These are phyloP conservation scores for Acropternis orthonyx DNA, from an alignment of 2,797 vertebrate genomes.

Conservation along the genomic window DNA sequence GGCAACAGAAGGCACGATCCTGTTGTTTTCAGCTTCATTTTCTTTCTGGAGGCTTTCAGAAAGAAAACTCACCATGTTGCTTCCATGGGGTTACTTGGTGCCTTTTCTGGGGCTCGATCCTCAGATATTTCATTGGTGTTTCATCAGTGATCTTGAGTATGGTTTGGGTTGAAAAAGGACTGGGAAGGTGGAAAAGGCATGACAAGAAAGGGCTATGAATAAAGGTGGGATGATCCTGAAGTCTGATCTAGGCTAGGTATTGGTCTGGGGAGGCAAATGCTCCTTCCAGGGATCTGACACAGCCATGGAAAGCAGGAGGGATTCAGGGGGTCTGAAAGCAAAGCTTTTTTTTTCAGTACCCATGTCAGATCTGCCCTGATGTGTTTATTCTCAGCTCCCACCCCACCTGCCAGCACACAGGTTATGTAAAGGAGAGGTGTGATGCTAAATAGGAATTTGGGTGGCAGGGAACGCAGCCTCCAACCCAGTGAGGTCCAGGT, in stretches of 20 bases:
- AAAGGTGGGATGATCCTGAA: neutral
- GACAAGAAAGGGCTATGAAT: neutral
- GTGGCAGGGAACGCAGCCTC: neutral
- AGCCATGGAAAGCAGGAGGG: neutral
- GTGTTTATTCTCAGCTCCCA: neutral
- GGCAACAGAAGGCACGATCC: rapidly evolving
- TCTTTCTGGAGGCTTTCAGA: neutral
- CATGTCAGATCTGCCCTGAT: neutral
- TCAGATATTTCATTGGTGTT: neutral
- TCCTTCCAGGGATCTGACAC: rapidly evolving
- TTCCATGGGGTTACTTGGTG: neutral
- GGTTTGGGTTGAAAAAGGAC: neutral
- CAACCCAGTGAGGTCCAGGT: rapidly evolving
- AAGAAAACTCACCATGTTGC: neutral
- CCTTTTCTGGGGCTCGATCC: neutral
- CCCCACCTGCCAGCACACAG: neutral
- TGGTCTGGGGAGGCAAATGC: neutral
- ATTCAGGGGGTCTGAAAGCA: rapidly evolving
- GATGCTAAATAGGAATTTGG: neutral
- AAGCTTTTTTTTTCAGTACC: neutral
- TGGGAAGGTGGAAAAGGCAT: neutral
- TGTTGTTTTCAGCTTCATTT: neutral
- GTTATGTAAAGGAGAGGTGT: neutral
- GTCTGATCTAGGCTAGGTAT: neutral
- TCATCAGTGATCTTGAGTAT: neutral